A percentile compares a stretch with the other conserved stretches of the same genome.
These are phyloP conservation scores for Hirtodrosophila confusa DNA, from an alignment of 2,888 invertebrate genomes.

Conservation along the genomic window DNA sequence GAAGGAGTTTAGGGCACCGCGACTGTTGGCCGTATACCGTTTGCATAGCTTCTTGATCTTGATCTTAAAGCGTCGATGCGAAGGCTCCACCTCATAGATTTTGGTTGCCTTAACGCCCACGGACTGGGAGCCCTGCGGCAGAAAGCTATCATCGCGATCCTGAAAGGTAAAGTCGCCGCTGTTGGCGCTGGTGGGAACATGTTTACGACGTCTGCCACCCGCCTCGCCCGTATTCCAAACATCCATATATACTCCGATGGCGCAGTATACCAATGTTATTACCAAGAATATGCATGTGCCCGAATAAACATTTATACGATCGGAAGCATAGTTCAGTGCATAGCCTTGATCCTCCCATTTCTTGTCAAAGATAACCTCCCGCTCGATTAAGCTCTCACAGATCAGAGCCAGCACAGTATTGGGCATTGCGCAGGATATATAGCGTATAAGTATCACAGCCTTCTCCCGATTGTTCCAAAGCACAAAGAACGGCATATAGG, in stretches of 20 bases:
- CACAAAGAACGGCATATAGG: conserved; percentile 89
- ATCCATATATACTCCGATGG: conserved; percentile 88
- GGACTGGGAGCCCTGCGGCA: conserved; percentile 23
- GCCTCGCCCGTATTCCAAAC: conserved; percentile 53
- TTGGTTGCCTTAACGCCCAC: conserved; percentile 58
- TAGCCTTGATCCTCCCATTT: conserved; percentile 18
- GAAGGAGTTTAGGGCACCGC: conserved; percentile 88
- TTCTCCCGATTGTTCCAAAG: conserved; percentile 79
- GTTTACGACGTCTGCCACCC: conserved; percentile 19
- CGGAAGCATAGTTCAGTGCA: background rate
- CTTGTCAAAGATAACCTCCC: conserved; percentile 42
- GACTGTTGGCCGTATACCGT: conserved; percentile 88
- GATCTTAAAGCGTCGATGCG: conserved; percentile 82
- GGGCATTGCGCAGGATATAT: conserved; percentile 85
- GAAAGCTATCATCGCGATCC: conserved; percentile 31
- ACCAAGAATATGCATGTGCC: conserved; percentile 36
- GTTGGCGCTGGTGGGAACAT: conserved; percentile 9
- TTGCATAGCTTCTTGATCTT: conserved; percentile 85
- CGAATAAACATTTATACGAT: conserved; percentile 20
- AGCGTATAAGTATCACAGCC: conserved; percentile 12
- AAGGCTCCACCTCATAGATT: conserved; percentile 85
- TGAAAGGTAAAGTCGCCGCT: conserved; percentile 35
- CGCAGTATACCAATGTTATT: conserved; percentile 79
- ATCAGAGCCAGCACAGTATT: conserved; percentile 89
- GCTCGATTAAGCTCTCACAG: conserved; percentile 40